Percentiles rank a stretch among this genome's conserved stretches.
These are phyloP conservation scores for Pseudochaenichthys georgianus DNA, from an alignment of 2,797 vertebrate genomes.

Conservation along the genomic window DNA sequence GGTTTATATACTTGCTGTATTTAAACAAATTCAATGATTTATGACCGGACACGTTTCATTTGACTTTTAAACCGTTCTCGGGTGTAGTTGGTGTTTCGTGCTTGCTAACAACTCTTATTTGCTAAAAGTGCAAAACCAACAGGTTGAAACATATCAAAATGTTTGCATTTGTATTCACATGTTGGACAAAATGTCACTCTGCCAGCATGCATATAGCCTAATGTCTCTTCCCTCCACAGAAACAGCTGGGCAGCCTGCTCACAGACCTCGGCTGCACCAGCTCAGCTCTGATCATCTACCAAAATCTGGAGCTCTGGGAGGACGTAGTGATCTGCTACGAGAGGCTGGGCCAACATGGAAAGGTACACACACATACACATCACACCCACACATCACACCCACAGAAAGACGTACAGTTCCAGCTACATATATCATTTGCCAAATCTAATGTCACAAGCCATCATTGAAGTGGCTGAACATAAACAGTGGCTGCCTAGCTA, in stretches of 20 bases:
- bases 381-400: not conserved
- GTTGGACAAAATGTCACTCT: no score
- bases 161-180: not conserved
- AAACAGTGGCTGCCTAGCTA: no score
- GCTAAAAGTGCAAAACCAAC: not conserved
- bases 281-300: conserved; percentile 93
- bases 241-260: conserved; percentile 91
- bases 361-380: conserved; percentile 82
- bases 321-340: conserved; percentile 94
- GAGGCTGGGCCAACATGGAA: conserved; percentile 93
- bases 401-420: not conserved
- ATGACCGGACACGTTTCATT: no score
- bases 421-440: no score
- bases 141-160: not conserved
- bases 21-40: not conserved
- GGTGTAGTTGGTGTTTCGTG: not conserved
- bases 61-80: not conserved
- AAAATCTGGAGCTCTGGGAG: conserved; percentile 96
- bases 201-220: not conserved
- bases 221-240: conserved; percentile 74
- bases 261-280: conserved; percentile 92
- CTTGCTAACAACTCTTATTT: not conserved
- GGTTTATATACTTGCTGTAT: no score
- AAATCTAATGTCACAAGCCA: no score
- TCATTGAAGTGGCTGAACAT: no score